Evolutionary conservation across 2,888 invertebrate genomes (phyloP).

Genomic region (Listrodromus nycthemerus): DNA sequence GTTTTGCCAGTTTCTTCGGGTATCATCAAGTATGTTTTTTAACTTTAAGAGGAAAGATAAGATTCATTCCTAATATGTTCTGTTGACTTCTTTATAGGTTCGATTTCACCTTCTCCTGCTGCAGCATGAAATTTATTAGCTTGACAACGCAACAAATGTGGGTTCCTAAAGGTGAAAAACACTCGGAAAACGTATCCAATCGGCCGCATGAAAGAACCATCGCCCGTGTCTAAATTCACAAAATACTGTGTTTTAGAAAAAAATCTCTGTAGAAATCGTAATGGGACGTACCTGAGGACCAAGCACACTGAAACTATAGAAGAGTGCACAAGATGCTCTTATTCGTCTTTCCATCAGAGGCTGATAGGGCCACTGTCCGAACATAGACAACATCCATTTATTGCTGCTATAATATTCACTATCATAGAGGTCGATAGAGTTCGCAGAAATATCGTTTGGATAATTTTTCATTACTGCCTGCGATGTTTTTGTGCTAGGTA

Average conservation of each 20-base stretch:
- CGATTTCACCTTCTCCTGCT: no score
- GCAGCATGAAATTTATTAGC: no score
- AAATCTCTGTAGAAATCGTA: background rate
- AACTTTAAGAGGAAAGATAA: background rate
- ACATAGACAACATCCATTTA: background rate
- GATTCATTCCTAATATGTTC: background rate
- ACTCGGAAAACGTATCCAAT: background rate
- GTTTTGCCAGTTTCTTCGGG: background rate
- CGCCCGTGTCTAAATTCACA: background rate
- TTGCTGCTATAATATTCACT: background rate
- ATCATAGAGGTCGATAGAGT: background rate
- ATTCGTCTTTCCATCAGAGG: background rate
- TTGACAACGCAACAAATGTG: no score
- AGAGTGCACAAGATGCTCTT: background rate
- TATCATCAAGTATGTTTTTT: background rate
- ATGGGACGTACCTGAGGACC: background rate
- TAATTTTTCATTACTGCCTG: background rate
- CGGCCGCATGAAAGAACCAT: background rate
- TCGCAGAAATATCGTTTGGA: background rate
- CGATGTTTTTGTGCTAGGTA: background rate
- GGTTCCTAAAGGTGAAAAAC: no score
- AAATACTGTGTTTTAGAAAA: background rate
- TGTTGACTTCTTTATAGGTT: no score
- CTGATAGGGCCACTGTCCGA: background rate
- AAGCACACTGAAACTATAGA: background rate